These are phyloP conservation scores for Drosophila biarmipes DNA, from an alignment of 1,140 invertebrate genomes.

Conservation along the genomic window DNA sequence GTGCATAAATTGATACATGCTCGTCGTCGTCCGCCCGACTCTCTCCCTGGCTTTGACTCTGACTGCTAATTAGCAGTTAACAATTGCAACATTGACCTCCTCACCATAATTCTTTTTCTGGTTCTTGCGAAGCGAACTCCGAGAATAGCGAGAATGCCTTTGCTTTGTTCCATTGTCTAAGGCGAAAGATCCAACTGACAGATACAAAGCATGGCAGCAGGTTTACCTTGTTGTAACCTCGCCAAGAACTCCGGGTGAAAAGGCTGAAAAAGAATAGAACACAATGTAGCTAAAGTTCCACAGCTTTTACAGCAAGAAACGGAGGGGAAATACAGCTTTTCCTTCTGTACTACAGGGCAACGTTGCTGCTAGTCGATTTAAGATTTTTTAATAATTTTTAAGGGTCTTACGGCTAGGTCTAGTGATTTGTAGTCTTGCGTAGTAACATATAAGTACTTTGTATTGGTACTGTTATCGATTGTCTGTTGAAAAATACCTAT, in stretches of 20 bases:
- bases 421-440: too few relatives aligned
- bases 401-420: too few relatives aligned
- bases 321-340: background rate
- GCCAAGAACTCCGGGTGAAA: slow-evolving; percentile 14
- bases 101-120: slow-evolving; percentile 61
- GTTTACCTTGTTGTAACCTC: slow-evolving; percentile 79
- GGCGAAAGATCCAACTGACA: slow-evolving; percentile 67
- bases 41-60: slow-evolving; percentile 15
- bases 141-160: slow-evolving; percentile 51
- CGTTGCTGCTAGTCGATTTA: slow-evolving; percentile 39
- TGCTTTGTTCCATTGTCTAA: slow-evolving; percentile 77
- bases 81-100: slow-evolving; percentile 79
- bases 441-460: too few relatives aligned
- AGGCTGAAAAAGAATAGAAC: slow-evolving; percentile 24
- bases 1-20: slow-evolving; percentile 69
- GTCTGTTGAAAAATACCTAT: too few relatives aligned
- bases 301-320: background rate
- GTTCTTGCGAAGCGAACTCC: slow-evolving; percentile 14
- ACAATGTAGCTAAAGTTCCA: background rate
- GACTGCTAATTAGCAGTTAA: slow-evolving; percentile 79
- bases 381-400: background rate
- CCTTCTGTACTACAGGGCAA: slow-evolving; percentile 32
- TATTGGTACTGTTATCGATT: too few relatives aligned
- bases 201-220: slow-evolving; percentile 75
- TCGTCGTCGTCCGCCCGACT: slow-evolving; percentile 2